A percentile compares a stretch with the other conserved stretches of the same genome.
Conservation (phyloP, 2,113 vertebrate genomes). For the Tylochromis polylepis region DNA sequence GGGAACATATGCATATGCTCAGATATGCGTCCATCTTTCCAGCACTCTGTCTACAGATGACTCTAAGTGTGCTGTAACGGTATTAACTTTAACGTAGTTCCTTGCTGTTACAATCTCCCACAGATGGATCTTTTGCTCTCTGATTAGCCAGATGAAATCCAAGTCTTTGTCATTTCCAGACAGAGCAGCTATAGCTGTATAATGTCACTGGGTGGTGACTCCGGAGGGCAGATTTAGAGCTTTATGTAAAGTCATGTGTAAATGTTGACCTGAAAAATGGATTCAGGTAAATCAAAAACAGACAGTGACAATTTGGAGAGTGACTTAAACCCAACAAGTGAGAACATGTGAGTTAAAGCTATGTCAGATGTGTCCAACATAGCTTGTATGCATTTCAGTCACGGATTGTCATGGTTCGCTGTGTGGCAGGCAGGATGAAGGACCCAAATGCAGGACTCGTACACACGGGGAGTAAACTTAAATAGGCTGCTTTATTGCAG, state of each 20-base stretch:
- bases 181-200: background rate
- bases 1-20: background rate
- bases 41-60: background rate
- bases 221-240: slow-evolving; percentile 16
- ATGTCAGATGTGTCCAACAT: background rate
- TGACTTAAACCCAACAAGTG: background rate
- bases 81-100: background rate
- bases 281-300: slow-evolving; percentile 13
- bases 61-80: background rate
- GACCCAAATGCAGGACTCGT: too few species aligned
- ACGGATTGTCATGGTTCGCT: too few species aligned
- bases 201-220: slow-evolving; percentile 19
- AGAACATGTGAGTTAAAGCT: background rate
- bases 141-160: slow-evolving; percentile 33
- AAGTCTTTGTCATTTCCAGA: slow-evolving; percentile 30
- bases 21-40: background rate
- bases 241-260: background rate
- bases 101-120: background rate
- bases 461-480: too few species aligned
- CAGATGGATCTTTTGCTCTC: slow-evolving; percentile 6
- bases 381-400: background rate
- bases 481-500: too few species aligned
- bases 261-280: slow-evolving; percentile 13
- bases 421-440: too few species aligned
- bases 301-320: background rate